phyloP scores from a whole-genome alignment of 2,113 vertebrate genomes.

The Nettapus auritus region DNA sequence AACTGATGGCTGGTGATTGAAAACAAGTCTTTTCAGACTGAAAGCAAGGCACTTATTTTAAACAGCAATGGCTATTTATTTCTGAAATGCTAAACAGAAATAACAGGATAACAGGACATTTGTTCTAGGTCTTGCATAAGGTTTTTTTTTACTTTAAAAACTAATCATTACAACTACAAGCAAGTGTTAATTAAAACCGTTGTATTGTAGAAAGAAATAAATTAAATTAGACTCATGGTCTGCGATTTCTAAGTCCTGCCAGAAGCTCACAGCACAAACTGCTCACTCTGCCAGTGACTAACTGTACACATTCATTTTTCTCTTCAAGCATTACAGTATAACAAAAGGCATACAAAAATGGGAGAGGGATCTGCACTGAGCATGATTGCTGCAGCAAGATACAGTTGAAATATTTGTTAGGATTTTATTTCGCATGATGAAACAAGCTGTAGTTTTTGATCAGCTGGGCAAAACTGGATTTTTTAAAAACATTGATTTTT shows the following conservation, averaged over 20 bases:
- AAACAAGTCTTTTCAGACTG: not conserved
- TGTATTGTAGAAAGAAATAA: not conserved
- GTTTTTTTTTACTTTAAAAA: not conserved
- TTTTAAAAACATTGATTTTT: not conserved
- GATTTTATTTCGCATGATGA: not conserved
- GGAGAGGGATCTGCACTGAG: accelerated
- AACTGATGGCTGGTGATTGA: not conserved
- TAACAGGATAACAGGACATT: not conserved
- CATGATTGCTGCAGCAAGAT: not conserved
- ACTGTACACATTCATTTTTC: not conserved
- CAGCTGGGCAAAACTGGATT: not conserved
- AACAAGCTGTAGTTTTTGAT: not conserved
- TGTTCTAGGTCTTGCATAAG: not conserved
- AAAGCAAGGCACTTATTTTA: not conserved
- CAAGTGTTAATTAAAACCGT: not conserved
- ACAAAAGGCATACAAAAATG: not conserved
- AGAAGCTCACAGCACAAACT: not conserved
- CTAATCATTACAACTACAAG: not conserved
- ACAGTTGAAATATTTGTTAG: not conserved
- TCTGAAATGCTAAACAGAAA: not conserved
- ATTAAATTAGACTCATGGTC: not conserved
- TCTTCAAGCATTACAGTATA: not conserved
- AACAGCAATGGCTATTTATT: not conserved
- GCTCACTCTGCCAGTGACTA: not conserved
- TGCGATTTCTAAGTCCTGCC: not conserved